Conservation (phyloP, 2,113 vertebrate genomes). For the Cavia porcellus region DNA sequence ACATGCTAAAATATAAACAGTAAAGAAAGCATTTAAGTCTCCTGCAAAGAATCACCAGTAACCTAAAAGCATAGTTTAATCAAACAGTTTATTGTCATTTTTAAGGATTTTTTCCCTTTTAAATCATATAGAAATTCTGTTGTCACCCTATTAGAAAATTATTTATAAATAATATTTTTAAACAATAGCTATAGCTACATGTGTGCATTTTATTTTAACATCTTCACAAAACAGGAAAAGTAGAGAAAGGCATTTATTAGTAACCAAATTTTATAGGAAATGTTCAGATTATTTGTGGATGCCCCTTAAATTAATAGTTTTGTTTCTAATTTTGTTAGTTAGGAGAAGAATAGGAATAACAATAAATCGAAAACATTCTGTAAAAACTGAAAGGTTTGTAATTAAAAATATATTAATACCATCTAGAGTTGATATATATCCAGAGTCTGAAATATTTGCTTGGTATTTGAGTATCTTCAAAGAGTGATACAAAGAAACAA, state of each 20-base stretch:
- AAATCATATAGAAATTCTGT: background rate
- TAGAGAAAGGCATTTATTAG: background rate
- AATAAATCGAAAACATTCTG: background rate
- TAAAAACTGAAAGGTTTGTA: background rate
- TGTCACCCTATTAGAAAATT: background rate
- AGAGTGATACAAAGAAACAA: background rate
- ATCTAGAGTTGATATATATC: background rate
- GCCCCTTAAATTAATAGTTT: background rate
- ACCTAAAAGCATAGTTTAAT: background rate
- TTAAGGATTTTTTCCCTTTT: background rate
- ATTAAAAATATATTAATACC: background rate
- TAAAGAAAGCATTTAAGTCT: background rate
- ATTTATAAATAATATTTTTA: no score
- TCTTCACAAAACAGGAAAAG: background rate
- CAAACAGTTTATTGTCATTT: background rate
- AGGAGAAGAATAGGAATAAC: background rate
- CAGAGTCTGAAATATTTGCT: background rate
- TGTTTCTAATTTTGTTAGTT: background rate
- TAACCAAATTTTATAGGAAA: background rate
- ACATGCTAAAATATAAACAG: background rate
- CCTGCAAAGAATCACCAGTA: background rate
- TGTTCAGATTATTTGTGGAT: background rate
- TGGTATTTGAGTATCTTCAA: background rate
- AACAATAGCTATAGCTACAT: background rate
- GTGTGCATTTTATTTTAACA: background rate